These are phyloP conservation scores for Fregata magnificens DNA, from an alignment of 2,113 vertebrate species.

Conservation along the genomic window DNA sequence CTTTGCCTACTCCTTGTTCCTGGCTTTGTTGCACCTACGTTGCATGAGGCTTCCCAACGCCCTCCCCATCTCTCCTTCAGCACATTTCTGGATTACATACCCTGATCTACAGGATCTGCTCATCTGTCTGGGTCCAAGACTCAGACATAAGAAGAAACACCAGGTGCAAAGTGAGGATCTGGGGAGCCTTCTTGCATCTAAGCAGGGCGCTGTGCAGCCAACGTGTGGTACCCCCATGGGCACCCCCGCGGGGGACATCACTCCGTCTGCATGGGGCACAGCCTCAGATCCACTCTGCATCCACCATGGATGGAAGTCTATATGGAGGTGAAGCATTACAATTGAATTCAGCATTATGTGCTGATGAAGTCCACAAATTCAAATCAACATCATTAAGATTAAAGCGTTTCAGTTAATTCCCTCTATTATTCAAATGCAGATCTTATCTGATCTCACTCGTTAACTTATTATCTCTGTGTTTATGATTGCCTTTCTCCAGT, in stretches of 20 bases:
- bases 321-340: rapidly evolving
- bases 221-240: rapidly evolving
- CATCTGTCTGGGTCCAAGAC: not conserved
- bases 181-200: not conserved
- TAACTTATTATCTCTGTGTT: not conserved
- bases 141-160: not conserved
- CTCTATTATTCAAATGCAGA: not conserved
- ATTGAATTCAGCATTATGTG: not conserved
- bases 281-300: not conserved
- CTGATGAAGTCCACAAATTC: not conserved
- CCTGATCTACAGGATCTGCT: not conserved
- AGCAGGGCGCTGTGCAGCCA: not conserved
- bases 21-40: not conserved
- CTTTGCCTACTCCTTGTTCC: not conserved
- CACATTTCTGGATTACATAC: not conserved
- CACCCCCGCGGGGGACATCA: rapidly evolving
- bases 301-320: not conserved
- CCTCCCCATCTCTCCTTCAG: not conserved
- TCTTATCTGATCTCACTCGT: not conserved
- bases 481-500: not conserved
- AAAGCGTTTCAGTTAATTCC: not conserved
- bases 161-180: not conserved
- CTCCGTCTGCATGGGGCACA: not conserved
- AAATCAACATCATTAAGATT: not conserved
- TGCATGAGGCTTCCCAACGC: not conserved